These are phyloP conservation scores for Melanargia galathea DNA, from an alignment of 2,888 invertebrate species.

Conservation along the genomic window DNA sequence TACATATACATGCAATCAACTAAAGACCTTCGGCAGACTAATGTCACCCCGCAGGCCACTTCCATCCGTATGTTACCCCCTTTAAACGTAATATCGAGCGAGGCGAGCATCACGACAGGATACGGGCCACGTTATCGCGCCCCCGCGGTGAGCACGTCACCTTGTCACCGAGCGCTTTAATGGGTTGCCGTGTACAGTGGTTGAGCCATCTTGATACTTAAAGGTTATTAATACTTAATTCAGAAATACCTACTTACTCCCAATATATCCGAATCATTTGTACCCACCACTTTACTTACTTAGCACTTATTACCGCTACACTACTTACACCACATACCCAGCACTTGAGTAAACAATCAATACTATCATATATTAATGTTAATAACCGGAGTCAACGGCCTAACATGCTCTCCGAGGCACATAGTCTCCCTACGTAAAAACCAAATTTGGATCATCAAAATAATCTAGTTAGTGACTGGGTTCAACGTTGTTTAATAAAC, in stretches of 20 bases:
- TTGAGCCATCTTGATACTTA: conserved; percentile 61
- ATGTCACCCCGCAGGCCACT: conserved; percentile 6
- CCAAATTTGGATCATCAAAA: too few relatives aligned
- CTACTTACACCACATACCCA: too few relatives aligned
- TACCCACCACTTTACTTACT: too few relatives aligned
- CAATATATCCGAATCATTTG: too few relatives aligned
- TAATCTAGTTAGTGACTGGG: not conserved
- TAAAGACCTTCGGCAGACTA: conserved; percentile 5
- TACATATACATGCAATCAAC: not conserved
- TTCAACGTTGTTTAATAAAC: not conserved
- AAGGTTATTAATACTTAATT: conserved; percentile 16
- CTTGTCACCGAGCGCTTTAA: conserved; percentile 80
- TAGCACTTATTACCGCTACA: too few relatives aligned
- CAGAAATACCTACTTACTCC: not conserved
- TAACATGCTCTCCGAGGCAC: too few relatives aligned
- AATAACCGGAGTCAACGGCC: too few relatives aligned
- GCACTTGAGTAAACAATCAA: too few relatives aligned
- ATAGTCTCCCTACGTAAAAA: too few relatives aligned
- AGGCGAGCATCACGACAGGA: conserved; percentile 65
- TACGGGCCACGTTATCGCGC: conserved; percentile 73
- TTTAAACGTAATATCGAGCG: conserved; percentile 56
- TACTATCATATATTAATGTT: too few relatives aligned
- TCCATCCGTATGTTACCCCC: conserved; percentile 11
- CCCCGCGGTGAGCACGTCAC: conserved; percentile 71
- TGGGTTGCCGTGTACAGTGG: conserved; percentile 68